Conservation (phyloP, 2,113 vertebrate genomes). For the Microcebus lehilahytsara region DNA sequence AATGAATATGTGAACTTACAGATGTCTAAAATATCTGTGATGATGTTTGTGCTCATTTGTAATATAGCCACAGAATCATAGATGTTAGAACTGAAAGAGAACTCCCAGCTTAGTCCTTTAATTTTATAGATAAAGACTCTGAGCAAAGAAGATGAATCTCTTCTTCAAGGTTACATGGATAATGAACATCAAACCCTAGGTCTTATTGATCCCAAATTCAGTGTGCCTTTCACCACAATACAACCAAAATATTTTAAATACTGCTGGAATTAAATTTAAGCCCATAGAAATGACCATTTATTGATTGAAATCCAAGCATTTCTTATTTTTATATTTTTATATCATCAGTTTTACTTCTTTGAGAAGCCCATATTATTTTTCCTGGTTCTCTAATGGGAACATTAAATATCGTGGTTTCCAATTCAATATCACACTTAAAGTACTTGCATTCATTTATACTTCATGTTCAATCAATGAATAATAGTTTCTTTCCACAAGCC, state of each 20-base stretch:
- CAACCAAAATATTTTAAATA: background rate
- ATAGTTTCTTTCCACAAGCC: background rate
- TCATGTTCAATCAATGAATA: background rate
- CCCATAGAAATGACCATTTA: conserved; percentile 21
- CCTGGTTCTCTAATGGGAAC: background rate
- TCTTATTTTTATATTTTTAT: conserved; percentile 18
- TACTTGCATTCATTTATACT: background rate
- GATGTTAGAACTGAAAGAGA: background rate
- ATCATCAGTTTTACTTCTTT: background rate
- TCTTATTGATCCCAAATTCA: background rate
- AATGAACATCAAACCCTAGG: background rate
- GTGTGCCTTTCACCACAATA: background rate
- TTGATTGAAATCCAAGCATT: background rate
- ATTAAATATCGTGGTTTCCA: conserved; percentile 30
- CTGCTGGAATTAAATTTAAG: conserved; percentile 20
- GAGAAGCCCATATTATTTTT: background rate
- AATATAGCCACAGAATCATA: background rate
- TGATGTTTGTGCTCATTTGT: conserved; percentile 22
- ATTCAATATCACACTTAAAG: background rate
- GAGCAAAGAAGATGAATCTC: background rate
- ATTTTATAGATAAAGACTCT: background rate
- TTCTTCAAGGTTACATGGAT: background rate
- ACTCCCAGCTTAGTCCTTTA: background rate
- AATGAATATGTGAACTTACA: background rate
- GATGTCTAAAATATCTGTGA: conserved; percentile 9